phyloP scores from a whole-genome alignment of 2,888 invertebrate genomes.

The Watsonalla binaria region DNA sequence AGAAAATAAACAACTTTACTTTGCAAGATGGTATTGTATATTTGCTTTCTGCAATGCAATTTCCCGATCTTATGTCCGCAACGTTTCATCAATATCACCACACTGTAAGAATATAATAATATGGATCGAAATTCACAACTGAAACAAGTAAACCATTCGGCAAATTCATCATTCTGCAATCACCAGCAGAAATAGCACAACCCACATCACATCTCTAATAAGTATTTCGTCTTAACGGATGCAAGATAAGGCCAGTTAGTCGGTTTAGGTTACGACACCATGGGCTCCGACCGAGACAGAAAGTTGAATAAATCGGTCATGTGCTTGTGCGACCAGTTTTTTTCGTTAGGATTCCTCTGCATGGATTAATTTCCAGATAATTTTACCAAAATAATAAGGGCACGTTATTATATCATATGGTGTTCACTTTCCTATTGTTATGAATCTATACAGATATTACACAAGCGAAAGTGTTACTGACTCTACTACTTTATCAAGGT shows the following conservation, averaged over 20 bases:
- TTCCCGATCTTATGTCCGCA: no score
- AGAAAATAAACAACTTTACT: no score
- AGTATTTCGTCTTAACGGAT: background rate
- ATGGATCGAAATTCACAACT: background rate
- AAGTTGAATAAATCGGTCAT: background rate
- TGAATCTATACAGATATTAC: no score
- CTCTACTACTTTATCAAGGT: no score
- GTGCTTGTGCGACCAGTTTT: background rate
- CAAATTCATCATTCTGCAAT: background rate
- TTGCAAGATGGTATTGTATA: no score
- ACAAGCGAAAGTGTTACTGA: no score
- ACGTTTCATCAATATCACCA: no score
- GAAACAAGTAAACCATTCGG: background rate
- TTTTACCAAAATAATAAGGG: background rate
- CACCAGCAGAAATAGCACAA: background rate
- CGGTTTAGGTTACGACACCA: background rate
- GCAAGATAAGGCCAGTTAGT: background rate
- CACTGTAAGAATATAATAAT: no score
- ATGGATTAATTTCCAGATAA: background rate
- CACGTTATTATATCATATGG: no score
- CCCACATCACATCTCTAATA: background rate
- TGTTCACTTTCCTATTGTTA: no score
- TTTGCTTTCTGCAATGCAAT: no score
- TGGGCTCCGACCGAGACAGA: background rate
- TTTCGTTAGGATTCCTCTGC: background rate